Percentiles rank a stretch among this genome's conserved stretches.
Evolutionary conservation across 2,113 vertebrate genomes (phyloP).

Genomic region (Dicaeum eximium): DNA sequence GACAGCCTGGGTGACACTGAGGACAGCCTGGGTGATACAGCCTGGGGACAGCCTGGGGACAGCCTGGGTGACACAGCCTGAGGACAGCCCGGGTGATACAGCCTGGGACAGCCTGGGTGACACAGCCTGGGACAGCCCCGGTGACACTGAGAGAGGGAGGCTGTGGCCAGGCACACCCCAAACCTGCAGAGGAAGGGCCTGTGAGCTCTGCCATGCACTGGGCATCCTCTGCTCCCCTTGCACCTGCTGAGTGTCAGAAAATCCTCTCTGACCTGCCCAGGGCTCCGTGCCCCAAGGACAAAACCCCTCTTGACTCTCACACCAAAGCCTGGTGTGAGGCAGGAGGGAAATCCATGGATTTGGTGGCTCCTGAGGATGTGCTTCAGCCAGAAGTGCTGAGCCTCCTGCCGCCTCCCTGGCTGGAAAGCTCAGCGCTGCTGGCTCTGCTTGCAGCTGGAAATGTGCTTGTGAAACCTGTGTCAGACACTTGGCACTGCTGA

Average conservation of each 20-base stretch:
- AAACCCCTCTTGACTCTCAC: not conserved
- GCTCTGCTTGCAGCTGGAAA: not conserved
- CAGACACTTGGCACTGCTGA: not conserved
- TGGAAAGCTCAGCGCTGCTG: not conserved
- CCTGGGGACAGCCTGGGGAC: not conserved
- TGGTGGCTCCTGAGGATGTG: not conserved
- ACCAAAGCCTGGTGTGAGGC: not conserved
- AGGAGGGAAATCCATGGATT: not conserved
- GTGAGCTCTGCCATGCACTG: not conserved
- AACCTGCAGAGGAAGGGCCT: not conserved
- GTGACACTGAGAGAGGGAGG: accelerated
- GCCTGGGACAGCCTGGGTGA: too few relatives aligned
- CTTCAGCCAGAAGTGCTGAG: not conserved
- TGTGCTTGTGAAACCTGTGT: not conserved
- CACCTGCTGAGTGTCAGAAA: not conserved
- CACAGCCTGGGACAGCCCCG: too few relatives aligned
- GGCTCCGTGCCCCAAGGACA: not conserved
- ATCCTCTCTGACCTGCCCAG: not conserved
- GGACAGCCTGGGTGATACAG: too few relatives aligned
- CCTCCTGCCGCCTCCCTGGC: not conserved
- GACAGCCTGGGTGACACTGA: not conserved
- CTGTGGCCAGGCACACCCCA: not conserved
- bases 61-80: too few relatives aligned
- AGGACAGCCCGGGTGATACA: not conserved
- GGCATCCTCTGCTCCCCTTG: not conserved